Percentiles rank a stretch among this genome's conserved stretches.
Evolutionary conservation across 1,140 invertebrate species (phyloP).

Genomic region (Physella acuta): DNA sequence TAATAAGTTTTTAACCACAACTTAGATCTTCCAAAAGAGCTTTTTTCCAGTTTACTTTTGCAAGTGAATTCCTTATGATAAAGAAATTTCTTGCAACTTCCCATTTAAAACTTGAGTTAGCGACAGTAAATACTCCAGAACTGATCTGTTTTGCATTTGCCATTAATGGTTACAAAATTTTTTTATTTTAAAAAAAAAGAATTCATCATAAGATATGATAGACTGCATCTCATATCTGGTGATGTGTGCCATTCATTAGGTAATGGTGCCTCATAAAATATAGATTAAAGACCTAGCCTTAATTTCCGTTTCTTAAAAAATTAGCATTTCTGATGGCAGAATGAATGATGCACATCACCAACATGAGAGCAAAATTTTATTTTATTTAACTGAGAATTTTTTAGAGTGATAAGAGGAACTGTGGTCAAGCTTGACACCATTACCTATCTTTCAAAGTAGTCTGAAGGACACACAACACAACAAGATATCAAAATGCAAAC

Average conservation of each 20-base stretch:
- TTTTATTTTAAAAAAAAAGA: not conserved
- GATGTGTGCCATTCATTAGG: conserved; percentile 31
- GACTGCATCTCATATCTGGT: conserved; percentile 24
- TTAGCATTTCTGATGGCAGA: conserved; percentile 3
- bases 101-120: too few relatives aligned
- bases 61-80: too few relatives aligned
- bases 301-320: too few relatives aligned
- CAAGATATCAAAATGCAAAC: conserved; percentile 18
- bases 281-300: too few relatives aligned
- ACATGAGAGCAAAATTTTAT: conserved; percentile 3
- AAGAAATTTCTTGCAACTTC: too few relatives aligned
- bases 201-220: not conserved
- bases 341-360: conserved; percentile 27
- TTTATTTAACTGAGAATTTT: not conserved
- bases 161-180: not conserved
- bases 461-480: conserved; percentile 20
- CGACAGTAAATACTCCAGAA: too few relatives aligned
- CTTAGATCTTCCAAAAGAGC: too few relatives aligned
- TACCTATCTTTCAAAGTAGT: conserved; percentile 13
- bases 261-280: conserved; percentile 25
- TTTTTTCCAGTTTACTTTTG: too few relatives aligned
- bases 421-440: conserved; percentile 20
- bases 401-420: not conserved
- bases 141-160: too few relatives aligned
- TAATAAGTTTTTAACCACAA: too few relatives aligned